phyloP scores from a whole-genome alignment of 2,113 vertebrate genomes.

The Mirza zaza region DNA sequence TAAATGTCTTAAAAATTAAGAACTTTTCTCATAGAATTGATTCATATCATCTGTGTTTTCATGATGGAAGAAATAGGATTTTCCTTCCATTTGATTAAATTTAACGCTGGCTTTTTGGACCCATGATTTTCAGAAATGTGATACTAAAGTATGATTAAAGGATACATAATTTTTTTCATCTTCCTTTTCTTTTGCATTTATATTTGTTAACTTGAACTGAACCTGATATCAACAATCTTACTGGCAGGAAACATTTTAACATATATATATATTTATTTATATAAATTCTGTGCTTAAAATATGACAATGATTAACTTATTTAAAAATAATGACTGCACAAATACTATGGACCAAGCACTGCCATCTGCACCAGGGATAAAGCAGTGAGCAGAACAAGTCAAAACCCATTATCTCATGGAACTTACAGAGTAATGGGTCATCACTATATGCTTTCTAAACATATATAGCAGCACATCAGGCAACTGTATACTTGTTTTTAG shows the following conservation, averaged over 20 bases:
- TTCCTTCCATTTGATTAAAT: background rate
- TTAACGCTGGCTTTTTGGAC: background rate
- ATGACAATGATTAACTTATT: background rate
- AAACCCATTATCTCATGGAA: background rate
- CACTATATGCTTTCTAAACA: too few species aligned
- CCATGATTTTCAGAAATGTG: background rate
- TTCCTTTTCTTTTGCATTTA: background rate
- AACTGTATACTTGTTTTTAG: background rate
- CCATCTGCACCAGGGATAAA: background rate
- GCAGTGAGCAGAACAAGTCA: background rate
- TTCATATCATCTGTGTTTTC: background rate
- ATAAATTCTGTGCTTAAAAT: background rate
- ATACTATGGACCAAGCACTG: background rate
- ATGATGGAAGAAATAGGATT: background rate
- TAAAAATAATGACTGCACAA: background rate
- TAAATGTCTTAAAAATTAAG: background rate
- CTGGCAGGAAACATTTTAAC: background rate
- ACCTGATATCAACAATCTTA: background rate
- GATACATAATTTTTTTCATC: background rate
- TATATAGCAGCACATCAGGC: rapidly evolving
- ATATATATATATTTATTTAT: background rate
- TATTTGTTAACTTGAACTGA: background rate
- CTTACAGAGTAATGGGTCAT: background rate
- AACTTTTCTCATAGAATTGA: background rate
- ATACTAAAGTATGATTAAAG: background rate